Percentiles rank a stretch among this genome's conserved stretches.
Evolutionary conservation across 2,797 vertebrate genomes (phyloP).

Genomic region (Amblyraja radiata): DNA sequence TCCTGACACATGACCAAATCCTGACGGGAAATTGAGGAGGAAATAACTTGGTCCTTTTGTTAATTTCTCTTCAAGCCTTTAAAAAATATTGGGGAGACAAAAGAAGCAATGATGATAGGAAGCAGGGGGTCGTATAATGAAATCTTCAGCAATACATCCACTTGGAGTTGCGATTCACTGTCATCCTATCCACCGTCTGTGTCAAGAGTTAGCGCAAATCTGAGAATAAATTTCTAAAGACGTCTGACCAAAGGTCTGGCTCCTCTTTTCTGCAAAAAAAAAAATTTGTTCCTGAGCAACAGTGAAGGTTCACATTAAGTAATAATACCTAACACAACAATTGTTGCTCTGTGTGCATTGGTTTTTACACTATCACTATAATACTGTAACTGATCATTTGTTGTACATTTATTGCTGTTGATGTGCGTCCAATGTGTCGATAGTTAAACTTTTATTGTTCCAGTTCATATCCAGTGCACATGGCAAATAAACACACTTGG

Average conservation of each 20-base stretch:
- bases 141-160: not conserved
- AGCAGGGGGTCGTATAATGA: not conserved
- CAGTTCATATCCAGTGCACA: too few species aligned
- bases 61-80: not conserved
- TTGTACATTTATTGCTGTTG: too few species aligned
- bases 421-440: too few species aligned
- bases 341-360: too few species aligned
- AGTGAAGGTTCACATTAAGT: not conserved
- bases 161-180: not conserved
- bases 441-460: too few species aligned
- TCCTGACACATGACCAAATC: not conserved
- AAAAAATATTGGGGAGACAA: not conserved
- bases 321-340: not conserved
- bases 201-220: not conserved
- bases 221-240: not conserved
- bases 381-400: too few species aligned
- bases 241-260: not conserved
- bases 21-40: not conserved
- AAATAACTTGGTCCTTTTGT: not conserved
- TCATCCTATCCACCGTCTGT: not conserved
- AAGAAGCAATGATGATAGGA: not conserved
- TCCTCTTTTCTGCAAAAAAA: not conserved
- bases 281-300: not conserved
- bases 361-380: too few species aligned
- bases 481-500: too few species aligned